Base-by-base conservation (phyloP, 1,140 invertebrate genomes). In the Caerostris extrusa region DNA sequence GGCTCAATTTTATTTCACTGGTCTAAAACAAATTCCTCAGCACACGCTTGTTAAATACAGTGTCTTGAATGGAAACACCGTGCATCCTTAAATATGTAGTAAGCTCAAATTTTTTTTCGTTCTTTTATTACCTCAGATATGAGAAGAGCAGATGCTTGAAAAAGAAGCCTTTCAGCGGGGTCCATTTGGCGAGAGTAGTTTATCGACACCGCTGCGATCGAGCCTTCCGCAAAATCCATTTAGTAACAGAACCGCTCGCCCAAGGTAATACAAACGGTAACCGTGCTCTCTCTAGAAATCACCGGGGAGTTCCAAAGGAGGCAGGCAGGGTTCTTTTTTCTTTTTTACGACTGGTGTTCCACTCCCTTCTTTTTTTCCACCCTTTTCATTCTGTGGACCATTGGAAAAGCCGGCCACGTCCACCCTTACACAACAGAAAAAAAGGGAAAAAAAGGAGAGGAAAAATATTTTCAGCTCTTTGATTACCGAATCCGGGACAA, bases 401-500 rank as follows among this genome's bases (percentile, higher is more conserved):
- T 77, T 34, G 71, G 71, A 77, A 77, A 77, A 77, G 8, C 71
- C 71, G 53, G 53, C 71, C 71, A 77, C 71, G 71, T 77, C 10
- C 34, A 34, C 34, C 34, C 34, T 77, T 77, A 77, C 12, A 77
- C 34, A 34, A 53, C 19, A 34, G 34, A 50, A 77, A 14, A 77
- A 53, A 7, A 71, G 67, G 19, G n/a, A 71, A 34, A 19, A 19
- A 19, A 7, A 12, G 50, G 53, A 77, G 53, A 77, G 53, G 34
- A 34, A 34, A 77, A 53, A 77, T 77, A 77, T 77, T 77, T 77
- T 77, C 61, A 89, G 64, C 87, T 71, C 87, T 89, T 89, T 89
- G 87, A 89, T 89, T 89, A 69, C 87, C 50, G 55, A 71, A 64
- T 89, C 14, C 64, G 14, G 64, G 87, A 89, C 87, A 89, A 89